A percentile compares a stretch with the other conserved stretches of the same genome.
Evolutionary conservation across 2,113 vertebrate genomes (phyloP).

Genomic region (Alligator mississippiensis): DNA sequence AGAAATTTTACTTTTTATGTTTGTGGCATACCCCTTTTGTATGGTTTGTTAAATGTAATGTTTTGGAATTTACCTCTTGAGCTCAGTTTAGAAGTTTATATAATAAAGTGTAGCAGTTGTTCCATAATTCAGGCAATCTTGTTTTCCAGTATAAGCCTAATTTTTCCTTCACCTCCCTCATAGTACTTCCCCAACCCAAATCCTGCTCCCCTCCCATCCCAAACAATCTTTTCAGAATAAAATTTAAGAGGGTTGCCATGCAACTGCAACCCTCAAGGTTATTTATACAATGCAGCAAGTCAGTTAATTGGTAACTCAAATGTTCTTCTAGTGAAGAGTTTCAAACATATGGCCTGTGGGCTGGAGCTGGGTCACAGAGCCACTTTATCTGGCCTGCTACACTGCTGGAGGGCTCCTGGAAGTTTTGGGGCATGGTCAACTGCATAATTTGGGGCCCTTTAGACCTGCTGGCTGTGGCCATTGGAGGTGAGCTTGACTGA

Average conservation of each 20-base stretch:
- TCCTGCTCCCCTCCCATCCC: too few relatives aligned
- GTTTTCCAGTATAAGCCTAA: neutral
- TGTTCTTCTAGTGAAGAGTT: neutral
- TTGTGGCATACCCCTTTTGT: neutral
- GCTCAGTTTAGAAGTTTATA: neutral
- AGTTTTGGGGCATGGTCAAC: too few relatives aligned
- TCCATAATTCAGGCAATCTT: neutral
- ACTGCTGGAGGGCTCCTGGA: too few relatives aligned
- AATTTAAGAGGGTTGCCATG: rapidly evolving
- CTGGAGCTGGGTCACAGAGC: too few relatives aligned
- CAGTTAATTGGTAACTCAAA: rapidly evolving
- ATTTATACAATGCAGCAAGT: neutral
- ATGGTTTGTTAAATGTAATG: neutral
- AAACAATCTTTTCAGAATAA: neutral
- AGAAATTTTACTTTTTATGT: too few relatives aligned
- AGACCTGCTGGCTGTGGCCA: too few relatives aligned
- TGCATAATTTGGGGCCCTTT: too few relatives aligned
- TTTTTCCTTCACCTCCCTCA: neutral
- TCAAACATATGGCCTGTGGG: too few relatives aligned
- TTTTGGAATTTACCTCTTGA: neutral
- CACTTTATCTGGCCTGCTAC: too few relatives aligned
- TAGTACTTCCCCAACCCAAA: neutral
- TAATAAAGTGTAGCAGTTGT: neutral
- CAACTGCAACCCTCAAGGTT: neutral
- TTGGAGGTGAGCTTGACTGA: too few relatives aligned